Conservation (phyloP, 2,888 invertebrate species). For the Seira sanloemensis region DNA sequence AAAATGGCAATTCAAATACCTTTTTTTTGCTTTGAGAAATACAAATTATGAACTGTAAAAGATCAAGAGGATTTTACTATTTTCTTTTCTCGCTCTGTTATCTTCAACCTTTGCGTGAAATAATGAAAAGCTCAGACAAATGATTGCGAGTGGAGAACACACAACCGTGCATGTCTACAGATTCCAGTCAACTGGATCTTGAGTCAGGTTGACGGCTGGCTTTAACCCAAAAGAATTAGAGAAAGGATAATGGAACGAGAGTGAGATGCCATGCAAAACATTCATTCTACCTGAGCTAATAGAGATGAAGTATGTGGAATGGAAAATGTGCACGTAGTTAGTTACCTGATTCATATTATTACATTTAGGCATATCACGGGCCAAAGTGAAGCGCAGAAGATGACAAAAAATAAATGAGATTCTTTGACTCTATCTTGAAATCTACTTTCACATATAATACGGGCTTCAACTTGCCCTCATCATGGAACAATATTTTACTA, state of each 20-base stretch:
- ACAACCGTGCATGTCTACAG: slow-evolving; percentile 44
- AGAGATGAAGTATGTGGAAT: too few relatives aligned
- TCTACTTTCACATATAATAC: too few relatives aligned
- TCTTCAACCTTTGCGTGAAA: background rate
- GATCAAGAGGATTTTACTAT: background rate
- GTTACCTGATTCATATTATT: too few relatives aligned
- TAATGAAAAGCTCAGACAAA: background rate
- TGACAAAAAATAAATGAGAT: too few relatives aligned
- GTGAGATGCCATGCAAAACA: background rate
- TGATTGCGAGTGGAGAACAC: slow-evolving; percentile 13
- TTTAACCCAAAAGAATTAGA: slow-evolving; percentile 34
- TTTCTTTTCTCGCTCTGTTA: background rate
- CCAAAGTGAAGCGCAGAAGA: too few relatives aligned
- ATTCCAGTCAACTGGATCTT: slow-evolving; percentile 61
- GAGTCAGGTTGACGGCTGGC: slow-evolving; percentile 46
- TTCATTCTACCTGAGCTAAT: slow-evolving; percentile 8
- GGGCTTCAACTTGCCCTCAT: too few relatives aligned
- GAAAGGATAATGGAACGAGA: background rate
- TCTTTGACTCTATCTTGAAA: too few relatives aligned
- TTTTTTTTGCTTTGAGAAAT: too few relatives aligned
- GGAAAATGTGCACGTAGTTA: too few relatives aligned
- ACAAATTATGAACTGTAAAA: background rate
- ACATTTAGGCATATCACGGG: too few relatives aligned
- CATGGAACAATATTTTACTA: too few relatives aligned
- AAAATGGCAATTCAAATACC: background rate